Percentiles rank a stretch among this genome's conserved stretches.
phyloP scores from a whole-genome alignment of 2,888 invertebrate species.

The Ischnura elegans region DNA sequence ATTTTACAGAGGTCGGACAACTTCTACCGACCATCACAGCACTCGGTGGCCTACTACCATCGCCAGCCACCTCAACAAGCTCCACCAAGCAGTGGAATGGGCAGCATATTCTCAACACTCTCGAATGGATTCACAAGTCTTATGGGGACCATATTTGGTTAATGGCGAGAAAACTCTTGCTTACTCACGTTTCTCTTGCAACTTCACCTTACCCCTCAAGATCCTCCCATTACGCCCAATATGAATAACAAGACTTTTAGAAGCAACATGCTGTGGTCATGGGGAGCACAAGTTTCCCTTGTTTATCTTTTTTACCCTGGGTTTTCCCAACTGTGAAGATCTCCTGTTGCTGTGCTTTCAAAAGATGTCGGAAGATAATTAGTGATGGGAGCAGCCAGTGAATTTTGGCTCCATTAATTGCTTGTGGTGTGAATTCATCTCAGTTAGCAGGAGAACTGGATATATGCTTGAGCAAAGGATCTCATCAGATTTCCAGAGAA shows the following conservation, averaged over 20 bases:
- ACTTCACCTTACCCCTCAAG: background rate
- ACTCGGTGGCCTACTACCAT: constrained; percentile 51
- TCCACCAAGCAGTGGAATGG: constrained; percentile 25
- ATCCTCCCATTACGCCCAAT: background rate
- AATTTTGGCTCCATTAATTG: too few relatives aligned
- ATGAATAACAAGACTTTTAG: background rate
- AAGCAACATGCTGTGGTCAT: background rate
- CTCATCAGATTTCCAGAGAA: background rate
- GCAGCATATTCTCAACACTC: constrained; percentile 87
- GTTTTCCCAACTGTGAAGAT: background rate
- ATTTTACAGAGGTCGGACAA: constrained; percentile 84
- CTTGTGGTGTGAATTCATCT: background rate
- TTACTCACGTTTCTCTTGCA: background rate
- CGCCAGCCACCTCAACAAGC: constrained; percentile 30
- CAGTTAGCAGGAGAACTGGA: background rate
- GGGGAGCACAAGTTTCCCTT: background rate
- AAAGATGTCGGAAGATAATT: background rate
- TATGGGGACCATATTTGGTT: constrained; percentile 89
- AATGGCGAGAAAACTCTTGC: constrained; percentile 72
- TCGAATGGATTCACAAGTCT: constrained; percentile 88
- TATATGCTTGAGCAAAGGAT: background rate
- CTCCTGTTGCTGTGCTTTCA: background rate
- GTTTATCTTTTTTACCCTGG: background rate
- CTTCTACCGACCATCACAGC: constrained; percentile 82
- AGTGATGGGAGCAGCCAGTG: too few relatives aligned